Conservation (phyloP, 2,113 vertebrate species). For the Lathamus discolor region DNA sequence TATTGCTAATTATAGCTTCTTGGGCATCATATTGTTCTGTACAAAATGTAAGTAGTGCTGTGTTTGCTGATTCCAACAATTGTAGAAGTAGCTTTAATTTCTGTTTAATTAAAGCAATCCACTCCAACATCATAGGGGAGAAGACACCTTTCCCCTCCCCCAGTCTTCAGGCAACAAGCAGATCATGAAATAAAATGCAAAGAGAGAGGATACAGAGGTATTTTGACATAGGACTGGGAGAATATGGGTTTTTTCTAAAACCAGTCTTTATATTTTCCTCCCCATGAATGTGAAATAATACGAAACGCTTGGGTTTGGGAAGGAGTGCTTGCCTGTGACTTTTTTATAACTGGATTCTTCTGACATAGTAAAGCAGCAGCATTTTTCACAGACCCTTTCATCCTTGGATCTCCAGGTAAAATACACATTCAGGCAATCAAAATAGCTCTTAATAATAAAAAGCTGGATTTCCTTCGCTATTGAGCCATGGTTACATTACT, state of each 20-base stretch:
- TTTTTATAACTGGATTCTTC: not conserved
- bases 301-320: not conserved
- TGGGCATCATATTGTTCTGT: not conserved
- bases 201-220: not conserved
- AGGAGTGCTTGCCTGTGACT: not conserved
- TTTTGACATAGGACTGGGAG: not conserved
- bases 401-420: not conserved
- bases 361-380: not conserved
- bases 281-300: not conserved
- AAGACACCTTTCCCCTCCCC: not conserved
- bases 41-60: not conserved
- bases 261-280: not conserved
- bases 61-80: not conserved
- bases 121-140: not conserved
- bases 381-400: not conserved
- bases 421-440: not conserved
- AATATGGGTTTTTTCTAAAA: not conserved
- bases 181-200: not conserved
- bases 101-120: not conserved
- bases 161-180: not conserved
- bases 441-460: not conserved
- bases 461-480: not conserved
- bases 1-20: not conserved
- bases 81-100: not conserved
- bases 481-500: not conserved